Evolutionary conservation across 2,797 vertebrate species (phyloP).

Genomic region (Pithecia hirsuta): DNA sequence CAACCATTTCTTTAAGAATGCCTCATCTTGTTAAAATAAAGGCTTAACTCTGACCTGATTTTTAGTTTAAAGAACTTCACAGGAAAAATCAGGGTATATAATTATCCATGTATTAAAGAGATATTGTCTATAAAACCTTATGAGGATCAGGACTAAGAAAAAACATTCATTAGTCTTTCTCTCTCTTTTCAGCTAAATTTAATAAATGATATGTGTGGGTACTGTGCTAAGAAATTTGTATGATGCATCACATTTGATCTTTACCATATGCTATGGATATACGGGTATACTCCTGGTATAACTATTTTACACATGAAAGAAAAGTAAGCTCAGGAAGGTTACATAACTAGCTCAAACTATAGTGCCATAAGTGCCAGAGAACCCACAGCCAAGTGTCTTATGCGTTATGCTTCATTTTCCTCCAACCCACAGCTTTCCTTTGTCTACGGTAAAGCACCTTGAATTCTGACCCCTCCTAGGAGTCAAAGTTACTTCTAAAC

Average conservation of each 20-base stretch:
- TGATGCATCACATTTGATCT: background rate
- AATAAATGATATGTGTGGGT: background rate
- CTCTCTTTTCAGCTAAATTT: background rate
- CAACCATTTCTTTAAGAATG: conserved; percentile 10
- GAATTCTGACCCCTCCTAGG: background rate
- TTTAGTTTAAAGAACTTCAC: conserved; percentile 26
- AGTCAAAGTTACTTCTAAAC: conserved; percentile 13
- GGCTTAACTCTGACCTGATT: background rate
- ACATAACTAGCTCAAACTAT: background rate
- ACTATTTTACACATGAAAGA: background rate
- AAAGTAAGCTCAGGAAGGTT: background rate
- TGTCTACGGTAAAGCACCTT: background rate
- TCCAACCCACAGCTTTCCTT: background rate
- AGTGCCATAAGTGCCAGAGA: background rate
- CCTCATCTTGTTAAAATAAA: background rate
- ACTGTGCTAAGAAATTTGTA: background rate
- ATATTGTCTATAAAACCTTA: background rate
- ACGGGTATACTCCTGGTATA: background rate
- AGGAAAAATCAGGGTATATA: conserved; percentile 24
- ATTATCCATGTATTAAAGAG: background rate
- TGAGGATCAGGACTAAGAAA: background rate
- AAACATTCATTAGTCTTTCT: background rate
- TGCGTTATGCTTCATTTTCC: background rate
- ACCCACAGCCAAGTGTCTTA: background rate
- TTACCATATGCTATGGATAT: background rate